These are phyloP conservation scores for Calosoma granatense DNA, from an alignment of 1,140 invertebrate species.

Conservation along the genomic window DNA sequence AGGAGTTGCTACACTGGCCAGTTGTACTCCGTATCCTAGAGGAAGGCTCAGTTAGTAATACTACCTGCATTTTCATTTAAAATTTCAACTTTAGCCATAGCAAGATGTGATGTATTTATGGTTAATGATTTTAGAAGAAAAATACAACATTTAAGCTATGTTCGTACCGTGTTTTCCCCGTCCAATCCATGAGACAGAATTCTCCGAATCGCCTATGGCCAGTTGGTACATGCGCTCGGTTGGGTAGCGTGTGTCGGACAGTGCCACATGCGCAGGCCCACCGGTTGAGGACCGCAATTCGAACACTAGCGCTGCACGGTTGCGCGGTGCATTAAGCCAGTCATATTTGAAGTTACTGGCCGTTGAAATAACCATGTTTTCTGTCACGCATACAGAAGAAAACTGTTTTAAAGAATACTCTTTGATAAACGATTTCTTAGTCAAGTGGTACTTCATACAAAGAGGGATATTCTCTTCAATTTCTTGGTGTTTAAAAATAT, in stretches of 20 bases:
- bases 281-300: slow-evolving; percentile 36
- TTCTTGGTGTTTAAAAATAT: too few species aligned
- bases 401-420: background rate
- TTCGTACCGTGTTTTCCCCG: slow-evolving; percentile 50
- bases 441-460: too few species aligned
- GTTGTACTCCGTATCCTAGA: slow-evolving; percentile 46
- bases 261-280: slow-evolving; percentile 44
- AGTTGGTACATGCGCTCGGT: slow-evolving; percentile 48
- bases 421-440: too few species aligned
- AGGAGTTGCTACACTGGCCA: slow-evolving; percentile 42
- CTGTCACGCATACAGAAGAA: slow-evolving; percentile 36
- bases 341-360: slow-evolving; percentile 49
- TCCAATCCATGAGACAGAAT: slow-evolving; percentile 45
- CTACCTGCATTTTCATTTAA: slow-evolving; percentile 1
- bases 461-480: background rate
- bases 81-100: background rate
- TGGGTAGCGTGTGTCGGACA: slow-evolving; percentile 39
- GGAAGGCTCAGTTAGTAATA: too few species aligned
- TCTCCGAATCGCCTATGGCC: slow-evolving; percentile 43
- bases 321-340: slow-evolving; percentile 48
- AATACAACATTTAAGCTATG: too few species aligned
- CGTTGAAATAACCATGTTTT: slow-evolving; percentile 50
- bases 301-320: slow-evolving; percentile 45
- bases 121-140: too few species aligned
- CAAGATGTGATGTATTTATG: too few species aligned